These are phyloP conservation scores for Acleris cristana DNA, from an alignment of 2,888 invertebrate genomes.

Conservation along the genomic window DNA sequence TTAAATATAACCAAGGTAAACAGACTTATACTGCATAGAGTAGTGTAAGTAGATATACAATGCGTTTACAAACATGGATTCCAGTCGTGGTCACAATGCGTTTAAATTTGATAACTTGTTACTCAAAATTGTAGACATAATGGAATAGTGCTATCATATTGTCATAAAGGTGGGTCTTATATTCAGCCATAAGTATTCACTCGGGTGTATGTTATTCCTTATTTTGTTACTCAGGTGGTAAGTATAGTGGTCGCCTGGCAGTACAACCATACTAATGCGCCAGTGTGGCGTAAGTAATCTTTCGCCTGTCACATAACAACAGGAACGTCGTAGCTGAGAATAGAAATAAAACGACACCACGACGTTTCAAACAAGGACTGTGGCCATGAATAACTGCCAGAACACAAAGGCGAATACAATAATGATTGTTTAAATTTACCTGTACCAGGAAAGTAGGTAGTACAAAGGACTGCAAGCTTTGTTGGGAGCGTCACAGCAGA, in stretches of 20 bases:
- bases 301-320: background rate
- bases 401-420: conserved; percentile 4
- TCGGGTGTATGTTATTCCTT: too few species aligned
- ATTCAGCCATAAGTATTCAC: too few species aligned
- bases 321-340: background rate
- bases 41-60: too few species aligned
- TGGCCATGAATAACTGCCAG: background rate
- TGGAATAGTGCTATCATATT: too few species aligned
- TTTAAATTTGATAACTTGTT: too few species aligned
- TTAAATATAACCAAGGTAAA: too few species aligned
- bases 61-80: too few species aligned
- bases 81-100: too few species aligned
- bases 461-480: background rate
- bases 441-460: background rate
- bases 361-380: conserved; percentile 3
- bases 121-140: too few species aligned
- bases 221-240: background rate
- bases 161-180: too few species aligned
- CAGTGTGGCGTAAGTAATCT: background rate
- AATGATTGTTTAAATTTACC: conserved; percentile 2
- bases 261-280: background rate
- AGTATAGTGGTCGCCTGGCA: background rate
- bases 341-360: conserved; percentile 2
- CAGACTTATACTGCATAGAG: too few species aligned
- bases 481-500: background rate